Evolutionary conservation across 2,113 vertebrate species (phyloP), one percentile per base, ranked within the genome.

Genomic region (Platysternon megacephalum): DNA sequence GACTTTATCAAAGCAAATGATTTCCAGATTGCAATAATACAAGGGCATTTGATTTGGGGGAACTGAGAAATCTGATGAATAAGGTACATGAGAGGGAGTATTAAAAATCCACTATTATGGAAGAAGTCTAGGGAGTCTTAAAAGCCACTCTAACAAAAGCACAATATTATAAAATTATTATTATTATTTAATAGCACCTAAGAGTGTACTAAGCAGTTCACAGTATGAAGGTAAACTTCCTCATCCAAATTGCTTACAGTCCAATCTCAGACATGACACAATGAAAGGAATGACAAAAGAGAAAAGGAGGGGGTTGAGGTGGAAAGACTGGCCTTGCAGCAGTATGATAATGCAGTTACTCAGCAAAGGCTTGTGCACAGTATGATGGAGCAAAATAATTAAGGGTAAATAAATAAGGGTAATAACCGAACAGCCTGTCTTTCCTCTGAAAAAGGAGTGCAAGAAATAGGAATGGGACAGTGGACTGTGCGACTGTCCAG

Each of bases 391-490:
- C 91, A 92, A 91, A 84, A 88, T 28, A 21, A 79, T 10, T 68
- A 32, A 44, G 44, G 11, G 85, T 95, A 90, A 82, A 48, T 72
- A 87, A 87, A 44, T 0, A n/a, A n/a, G n/a, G n/a, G n/a, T 93
- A 1, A 1, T 86, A 93, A 95, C 94, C 82, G 32, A 0, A 0
- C 10, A 91, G 79, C 61, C 14, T 9, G 80, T 79, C 55, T 88
- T 94, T 79, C 9, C 84, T 91, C 91, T 81, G 81, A 46, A 93
- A 95, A 93, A 95, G 78, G 91, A 95, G n/a, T 0, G 3, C n/a
- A 91, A 86, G 89, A 93, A 94, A 89, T 6, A 95, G 76, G 90
- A 90, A 89, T 22, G 78, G 79, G 24, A 76, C 81, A 86, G 94
- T 94, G 91, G 88, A 49, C 92, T 16, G 46, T 21, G 80, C 35